phyloP scores from a whole-genome alignment of 2,113 vertebrate genomes.

The Channa maculata region DNA sequence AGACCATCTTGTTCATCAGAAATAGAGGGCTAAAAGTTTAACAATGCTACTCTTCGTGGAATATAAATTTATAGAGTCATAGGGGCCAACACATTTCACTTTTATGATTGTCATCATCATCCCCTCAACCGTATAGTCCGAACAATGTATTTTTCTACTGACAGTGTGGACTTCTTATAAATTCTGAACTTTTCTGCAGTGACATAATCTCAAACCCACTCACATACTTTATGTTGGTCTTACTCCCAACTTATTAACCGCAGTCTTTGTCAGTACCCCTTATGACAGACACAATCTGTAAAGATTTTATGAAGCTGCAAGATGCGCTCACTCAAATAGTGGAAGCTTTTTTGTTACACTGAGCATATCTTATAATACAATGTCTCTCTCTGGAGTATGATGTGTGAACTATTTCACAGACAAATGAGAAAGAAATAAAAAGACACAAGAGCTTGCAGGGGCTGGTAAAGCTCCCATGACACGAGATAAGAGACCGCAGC shows the following conservation, averaged over 20 bases:
- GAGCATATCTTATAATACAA: constrained; percentile 21
- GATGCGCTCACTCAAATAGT: neutral
- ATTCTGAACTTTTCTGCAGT: constrained; percentile 5
- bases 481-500: constrained; percentile 50
- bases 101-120: constrained; percentile 36
- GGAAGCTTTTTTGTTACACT: constrained; percentile 4
- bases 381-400: constrained; percentile 43
- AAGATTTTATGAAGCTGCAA: constrained; percentile 21
- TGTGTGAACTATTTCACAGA: constrained; percentile 50
- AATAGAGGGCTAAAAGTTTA: constrained; percentile 34
- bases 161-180: neutral
- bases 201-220: neutral
- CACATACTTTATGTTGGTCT: neutral
- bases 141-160: neutral
- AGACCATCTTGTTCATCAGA: constrained; percentile 39
- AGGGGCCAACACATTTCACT: constrained; percentile 28
- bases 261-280: neutral
- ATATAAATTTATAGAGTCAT: constrained; percentile 57
- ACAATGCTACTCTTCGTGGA: constrained; percentile 52
- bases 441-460: constrained; percentile 43
- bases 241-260: neutral
- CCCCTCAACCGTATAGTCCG: neutral
- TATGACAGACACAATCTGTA: constrained; percentile 6
- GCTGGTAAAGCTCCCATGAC: constrained; percentile 51
- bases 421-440: constrained; percentile 39